Evolutionary conservation across 2,888 invertebrate species (phyloP), one percentile per base, ranked within the genome.

Genomic region (Platyscelio sp.): DNA sequence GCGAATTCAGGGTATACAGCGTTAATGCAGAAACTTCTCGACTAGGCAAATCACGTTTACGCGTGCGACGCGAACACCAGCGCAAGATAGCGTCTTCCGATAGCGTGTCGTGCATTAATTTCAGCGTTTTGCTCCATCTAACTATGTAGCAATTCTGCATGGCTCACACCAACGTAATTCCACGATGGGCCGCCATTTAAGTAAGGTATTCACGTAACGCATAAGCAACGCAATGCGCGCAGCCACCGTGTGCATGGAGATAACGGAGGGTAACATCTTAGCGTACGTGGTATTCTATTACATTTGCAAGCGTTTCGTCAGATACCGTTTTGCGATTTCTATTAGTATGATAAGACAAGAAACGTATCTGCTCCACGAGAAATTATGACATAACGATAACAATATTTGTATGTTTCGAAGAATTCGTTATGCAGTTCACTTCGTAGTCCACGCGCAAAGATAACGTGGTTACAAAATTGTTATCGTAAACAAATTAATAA

Each of bases 131-230:
- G 85, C 88, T 86, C 72, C 84, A 54, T 63, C 79, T 86, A 88
- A 88, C 88, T 87, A 86, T 86, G 86, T 83, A 77, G 86, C 86
- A 85, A 88, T 88, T 83, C 87, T 78, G 83, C 79, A 86, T 82
- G 81, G 80, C 68, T 80, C 68, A 68, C 72, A 46, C 80, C 43
- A 26, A 86, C 88, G 89, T 88, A 82, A 78, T 74, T 78, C 83
- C 43, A 74, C 80, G 77, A 85, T 84, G 85, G 68, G 88, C 80
- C 80, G 76, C 90, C 90, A 89, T 90, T 93, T 92, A 90, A 90
- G 92, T 92, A 93, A 93, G 92, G 91, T 91, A 92, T 93, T 93
- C 93, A 93, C 93, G 93, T 93, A 93, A 92, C 93, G 90, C 93
- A 93, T 93, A 93, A 93, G 93, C 92, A 93, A 92, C 90, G 77